Conservation (phyloP, 2,797 vertebrate species). For the Schizothorax lantsangensis region DNA sequence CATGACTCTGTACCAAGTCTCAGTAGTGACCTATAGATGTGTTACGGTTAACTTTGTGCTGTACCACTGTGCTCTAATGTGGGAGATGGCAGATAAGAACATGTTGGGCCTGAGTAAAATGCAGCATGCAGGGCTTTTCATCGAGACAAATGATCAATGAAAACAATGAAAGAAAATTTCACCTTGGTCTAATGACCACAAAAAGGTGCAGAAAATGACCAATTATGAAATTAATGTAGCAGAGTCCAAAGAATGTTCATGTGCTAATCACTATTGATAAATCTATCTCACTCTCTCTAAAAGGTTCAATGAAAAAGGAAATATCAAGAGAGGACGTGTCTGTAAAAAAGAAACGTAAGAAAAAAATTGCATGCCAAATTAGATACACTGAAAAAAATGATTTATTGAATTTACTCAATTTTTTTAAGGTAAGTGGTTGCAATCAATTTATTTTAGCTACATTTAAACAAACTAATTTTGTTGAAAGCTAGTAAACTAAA, state of each 20-base stretch:
- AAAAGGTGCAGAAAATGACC: constrained; percentile 27
- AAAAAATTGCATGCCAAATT: constrained; percentile 46
- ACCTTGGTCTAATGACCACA: not conserved
- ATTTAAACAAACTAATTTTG: too few relatives aligned
- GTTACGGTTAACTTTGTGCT: constrained; percentile 47
- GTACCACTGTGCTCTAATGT: constrained; percentile 45
- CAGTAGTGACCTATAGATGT: not conserved
- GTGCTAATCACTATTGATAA: constrained; percentile 28
- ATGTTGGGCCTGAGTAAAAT: constrained; percentile 70
- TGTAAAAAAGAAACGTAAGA: constrained; percentile 27
- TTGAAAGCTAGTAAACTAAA: too few relatives aligned
- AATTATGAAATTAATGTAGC: constrained; percentile 25
- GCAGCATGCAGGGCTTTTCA: constrained; percentile 73
- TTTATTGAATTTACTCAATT: too few relatives aligned
- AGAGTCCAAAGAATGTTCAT: constrained; percentile 13
- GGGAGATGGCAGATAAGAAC: constrained; percentile 42
- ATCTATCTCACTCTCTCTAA: constrained; percentile 17
- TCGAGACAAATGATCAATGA: constrained; percentile 46
- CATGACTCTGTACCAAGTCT: constrained; percentile 14
- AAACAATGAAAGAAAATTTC: constrained; percentile 20
- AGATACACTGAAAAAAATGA: too few relatives aligned
- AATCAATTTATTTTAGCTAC: too few relatives aligned
- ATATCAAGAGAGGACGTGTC: constrained; percentile 11
- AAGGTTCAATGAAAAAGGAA: constrained; percentile 21
- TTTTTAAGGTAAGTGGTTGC: too few relatives aligned